phyloP scores from a whole-genome alignment of 1,140 invertebrate species.

The Lordiphosa collinella region DNA sequence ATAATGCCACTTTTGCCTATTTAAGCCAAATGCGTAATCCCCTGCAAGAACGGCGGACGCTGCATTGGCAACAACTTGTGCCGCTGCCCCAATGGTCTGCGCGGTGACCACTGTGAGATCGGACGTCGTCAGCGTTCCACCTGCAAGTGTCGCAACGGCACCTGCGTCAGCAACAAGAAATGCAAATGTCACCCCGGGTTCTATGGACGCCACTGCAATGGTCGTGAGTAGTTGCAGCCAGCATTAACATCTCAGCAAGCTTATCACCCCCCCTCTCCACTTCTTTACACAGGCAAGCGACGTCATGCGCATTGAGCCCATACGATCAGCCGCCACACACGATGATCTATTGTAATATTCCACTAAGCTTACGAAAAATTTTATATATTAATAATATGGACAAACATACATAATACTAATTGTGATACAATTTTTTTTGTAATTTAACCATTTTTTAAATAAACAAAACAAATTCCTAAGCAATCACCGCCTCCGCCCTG shows the following conservation, averaged over 20 bases:
- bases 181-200: slow-evolving; percentile 80
- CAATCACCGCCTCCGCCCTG: no score
- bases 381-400: slow-evolving; percentile 54
- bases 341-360: slow-evolving; percentile 44
- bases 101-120: slow-evolving; percentile 92
- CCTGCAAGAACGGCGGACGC: slow-evolving; percentile 91
- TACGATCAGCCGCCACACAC: slow-evolving; percentile 2
- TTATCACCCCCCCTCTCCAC: background rate
- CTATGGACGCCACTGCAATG: slow-evolving; percentile 63
- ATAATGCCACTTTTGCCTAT: background rate
- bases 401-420: slow-evolving; percentile 72
- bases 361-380: slow-evolving; percentile 28
- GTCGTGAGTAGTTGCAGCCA: slow-evolving; percentile 48
- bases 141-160: slow-evolving; percentile 88
- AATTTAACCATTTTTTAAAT: slow-evolving; percentile 67
- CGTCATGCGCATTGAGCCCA: slow-evolving; percentile 35
- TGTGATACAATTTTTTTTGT: slow-evolving; percentile 75
- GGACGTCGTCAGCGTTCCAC: slow-evolving; percentile 85
- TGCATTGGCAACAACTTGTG: slow-evolving; percentile 92
- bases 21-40: slow-evolving; percentile 92
- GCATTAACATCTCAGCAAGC: background rate
- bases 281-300: slow-evolving; percentile 44
- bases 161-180: slow-evolving; percentile 84
- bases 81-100: slow-evolving; percentile 87
- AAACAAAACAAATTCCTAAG: slow-evolving; percentile 41